These are phyloP conservation scores for Lysiphlebus fabarum DNA, from an alignment of 1,140 invertebrate species.

Conservation along the genomic window DNA sequence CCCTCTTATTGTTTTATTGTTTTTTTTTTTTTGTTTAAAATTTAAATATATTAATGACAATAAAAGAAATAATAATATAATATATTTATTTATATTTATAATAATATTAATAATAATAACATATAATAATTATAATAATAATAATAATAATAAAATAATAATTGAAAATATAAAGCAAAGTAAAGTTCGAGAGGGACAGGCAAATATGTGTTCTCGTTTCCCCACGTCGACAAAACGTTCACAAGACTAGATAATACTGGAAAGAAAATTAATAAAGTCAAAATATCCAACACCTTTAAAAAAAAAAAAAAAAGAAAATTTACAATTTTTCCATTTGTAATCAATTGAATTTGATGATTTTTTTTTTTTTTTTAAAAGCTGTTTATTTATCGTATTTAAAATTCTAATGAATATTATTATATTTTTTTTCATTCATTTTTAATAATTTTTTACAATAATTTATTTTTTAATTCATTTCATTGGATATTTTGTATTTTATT, in stretches of 20 bases:
- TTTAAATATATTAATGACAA: too few species aligned
- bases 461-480: too few species aligned
- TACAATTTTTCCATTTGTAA: background rate
- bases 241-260: slow-evolving; percentile 57
- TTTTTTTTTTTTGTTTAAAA: slow-evolving; percentile 12
- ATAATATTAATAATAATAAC: background rate
- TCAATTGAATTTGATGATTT: slow-evolving; percentile 7
- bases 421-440: background rate
- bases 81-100: too few species aligned
- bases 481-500: too few species aligned
- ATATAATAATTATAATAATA: too few species aligned
- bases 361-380: background rate
- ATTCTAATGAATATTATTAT: slow-evolving; percentile 14
- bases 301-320: background rate
- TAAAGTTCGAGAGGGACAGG: background rate
- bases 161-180: too few species aligned
- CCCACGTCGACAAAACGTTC: slow-evolving; percentile 48
- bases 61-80: background rate
- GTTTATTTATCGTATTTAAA: slow-evolving; percentile 22
- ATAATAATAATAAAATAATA: too few species aligned
- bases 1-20: slow-evolving; percentile 3
- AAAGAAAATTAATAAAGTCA: slow-evolving; percentile 50
- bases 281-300: slow-evolving; percentile 30
- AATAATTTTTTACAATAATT: too few species aligned
- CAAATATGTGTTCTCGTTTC: slow-evolving; percentile 23